Evolutionary conservation across 1,140 invertebrate genomes (phyloP), one percentile per base, ranked within the genome.

Genomic region (Papilio xuthus): DNA sequence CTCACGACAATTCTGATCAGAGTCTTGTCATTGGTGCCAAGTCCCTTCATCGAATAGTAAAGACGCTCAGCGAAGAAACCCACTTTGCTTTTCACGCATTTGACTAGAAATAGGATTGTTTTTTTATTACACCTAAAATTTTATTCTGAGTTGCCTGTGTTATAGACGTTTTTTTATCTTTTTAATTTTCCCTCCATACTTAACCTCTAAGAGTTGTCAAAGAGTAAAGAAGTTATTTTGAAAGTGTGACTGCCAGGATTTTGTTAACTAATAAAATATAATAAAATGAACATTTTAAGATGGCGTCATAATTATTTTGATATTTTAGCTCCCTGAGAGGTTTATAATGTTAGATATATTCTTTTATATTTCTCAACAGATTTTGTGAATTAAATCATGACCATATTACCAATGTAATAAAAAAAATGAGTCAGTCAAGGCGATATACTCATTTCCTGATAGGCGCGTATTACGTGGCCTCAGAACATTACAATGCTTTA

Each of bases 31-130:
- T 97, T 97, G 41, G 98, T 99, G 53, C 98, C 98, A 84, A 97
- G 82, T 53, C 97, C 97, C 82, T 97, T 97, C 98, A 99, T 98
- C 67, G 97, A 96, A 63, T 98, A 96, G 87, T 99, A 96, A 12
- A 99, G 94, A 83, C 97, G 96, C 88, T 99, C 97, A 74, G 98
- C 98, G 94, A 99, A 99, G 94, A 98, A 99, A 56, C 97, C 97
- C 72, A 98, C 97, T 92, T 98, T 97, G 89, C 98, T 98, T 90
- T 97, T 97, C 9, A 97, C 97, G 88, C 97, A 97, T 94, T 98
- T 98, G 0, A 98, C 97, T 98, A 73, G 93, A 92, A 89, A 82
- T 76, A 86, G 86, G 79, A 82, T 18, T 81, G 77, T n/a, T 67
- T 37, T 74, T 18, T 79, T 70, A 53, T 47, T 10, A 15, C 37